These are phyloP conservation scores for Brachypalpus laphriformis DNA, from an alignment of 2,888 invertebrate genomes.

Conservation along the genomic window DNA sequence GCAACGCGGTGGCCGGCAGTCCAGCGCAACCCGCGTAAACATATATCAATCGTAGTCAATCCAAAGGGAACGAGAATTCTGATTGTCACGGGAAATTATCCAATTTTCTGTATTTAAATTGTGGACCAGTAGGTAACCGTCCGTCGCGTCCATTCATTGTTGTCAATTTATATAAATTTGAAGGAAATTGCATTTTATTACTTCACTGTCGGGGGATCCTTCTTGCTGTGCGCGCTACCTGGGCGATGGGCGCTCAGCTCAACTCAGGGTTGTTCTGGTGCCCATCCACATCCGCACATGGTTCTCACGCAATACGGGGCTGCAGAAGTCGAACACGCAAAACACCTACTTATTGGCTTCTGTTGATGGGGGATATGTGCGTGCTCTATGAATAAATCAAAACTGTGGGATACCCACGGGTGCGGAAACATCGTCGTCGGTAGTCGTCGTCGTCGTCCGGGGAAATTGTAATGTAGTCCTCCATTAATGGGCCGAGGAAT, in stretches of 20 bases:
- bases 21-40: constrained; percentile 72
- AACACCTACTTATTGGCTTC: constrained; percentile 72
- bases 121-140: constrained; percentile 73
- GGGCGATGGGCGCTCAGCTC: constrained; percentile 37
- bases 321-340: constrained; percentile 49
- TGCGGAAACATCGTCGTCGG: constrained; percentile 4
- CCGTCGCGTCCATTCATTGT: constrained; percentile 67
- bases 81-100: constrained; percentile 83
- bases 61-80: constrained; percentile 75
- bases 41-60: constrained; percentile 81
- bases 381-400: constrained; percentile 74
- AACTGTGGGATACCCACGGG: constrained; percentile 52
- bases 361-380: constrained; percentile 57
- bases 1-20: constrained; percentile 59
- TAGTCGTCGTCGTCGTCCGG: neutral
- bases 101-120: constrained; percentile 82
- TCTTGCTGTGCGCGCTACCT: constrained; percentile 28
- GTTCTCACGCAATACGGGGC: constrained; percentile 61
- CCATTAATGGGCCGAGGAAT: constrained; percentile 71
- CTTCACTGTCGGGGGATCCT: constrained; percentile 63
- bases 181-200: constrained; percentile 75
- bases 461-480: constrained; percentile 63
- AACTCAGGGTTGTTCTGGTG: neutral
- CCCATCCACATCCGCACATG: constrained; percentile 17
- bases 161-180: constrained; percentile 80